Evolutionary conservation across 2,113 vertebrate species (phyloP).

Genomic region (Todiramphus saurophagus): DNA sequence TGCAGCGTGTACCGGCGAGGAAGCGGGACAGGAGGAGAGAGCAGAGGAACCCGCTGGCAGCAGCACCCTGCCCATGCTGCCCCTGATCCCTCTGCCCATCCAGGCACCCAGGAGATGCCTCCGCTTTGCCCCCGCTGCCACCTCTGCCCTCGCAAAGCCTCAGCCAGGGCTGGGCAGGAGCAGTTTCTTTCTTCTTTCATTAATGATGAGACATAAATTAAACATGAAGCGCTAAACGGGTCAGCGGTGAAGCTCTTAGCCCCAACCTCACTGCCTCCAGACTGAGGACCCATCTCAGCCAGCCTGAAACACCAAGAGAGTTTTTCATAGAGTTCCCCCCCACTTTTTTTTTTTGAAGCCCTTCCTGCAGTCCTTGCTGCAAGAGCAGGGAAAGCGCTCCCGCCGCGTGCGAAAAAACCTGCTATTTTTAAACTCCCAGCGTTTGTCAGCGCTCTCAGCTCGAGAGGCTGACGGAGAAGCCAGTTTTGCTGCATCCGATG

Average conservation of each 20-base stretch:
- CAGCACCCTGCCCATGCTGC: background rate
- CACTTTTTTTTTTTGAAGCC: background rate
- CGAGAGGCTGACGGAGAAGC: background rate
- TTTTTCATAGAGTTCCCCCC: background rate
- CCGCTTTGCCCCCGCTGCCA: accelerated
- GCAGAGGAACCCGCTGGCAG: background rate
- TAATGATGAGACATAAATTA: background rate
- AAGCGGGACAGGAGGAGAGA: background rate
- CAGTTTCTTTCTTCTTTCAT: background rate
- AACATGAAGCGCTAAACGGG: background rate
- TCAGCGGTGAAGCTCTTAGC: background rate
- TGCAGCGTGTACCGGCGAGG: background rate
- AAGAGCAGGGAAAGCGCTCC: conserved; percentile 2
- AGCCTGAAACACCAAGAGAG: background rate
- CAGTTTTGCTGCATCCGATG: background rate
- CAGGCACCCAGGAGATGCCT: background rate
- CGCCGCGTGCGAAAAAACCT: background rate
- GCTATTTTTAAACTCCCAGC: conserved; percentile 47
- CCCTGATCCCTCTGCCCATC: background rate
- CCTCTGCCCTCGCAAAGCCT: background rate
- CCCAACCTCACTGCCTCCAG: background rate
- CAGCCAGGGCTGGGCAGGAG: background rate
- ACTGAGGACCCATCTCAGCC: background rate
- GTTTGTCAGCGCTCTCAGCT: conserved; percentile 36
- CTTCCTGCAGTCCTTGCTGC: background rate